Evolutionary conservation across 2,888 invertebrate species (phyloP), one percentile per base, ranked within the genome.

Genomic region (Phragmatobia fuliginosa): DNA sequence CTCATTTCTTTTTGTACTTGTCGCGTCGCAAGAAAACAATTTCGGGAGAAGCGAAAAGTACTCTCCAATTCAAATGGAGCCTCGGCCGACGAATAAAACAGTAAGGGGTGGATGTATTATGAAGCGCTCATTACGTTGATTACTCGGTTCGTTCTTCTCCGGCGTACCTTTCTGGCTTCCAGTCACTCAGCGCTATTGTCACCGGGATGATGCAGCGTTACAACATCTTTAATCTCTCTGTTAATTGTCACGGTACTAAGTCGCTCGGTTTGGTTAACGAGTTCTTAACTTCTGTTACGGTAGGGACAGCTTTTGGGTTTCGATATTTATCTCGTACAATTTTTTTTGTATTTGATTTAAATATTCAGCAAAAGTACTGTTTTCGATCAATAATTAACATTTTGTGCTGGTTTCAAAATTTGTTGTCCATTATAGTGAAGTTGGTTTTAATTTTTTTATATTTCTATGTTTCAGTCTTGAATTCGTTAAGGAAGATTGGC

Each of bases 221-320:
- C 87, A 82, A 86, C 87, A 89, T 91, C 86, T 88, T 36, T 88
- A 89, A 92, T 92, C 91, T 88, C 80, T 78, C 80, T 84, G 85
- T 86, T 92, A 92, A 93, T 92, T 90, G 91, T 91, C 85, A 84
- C 84, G 85, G 86, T 87, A 87, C 87, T 85, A 84, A 83, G 84
- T 83, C 83, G 82, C 85, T 73, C 81, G 83, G 84, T 87, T 84
- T 85, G 87, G 83, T 88, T 89, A 91, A 92, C 91, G 91, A 92
- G 86, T 90, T 90, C 90, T 90, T 91, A 90, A 91, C 85, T 90
- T 87, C 85, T 87, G 85, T 87, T 85, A 89, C 91, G 91, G 89
- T 89, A 80, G 80, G 83, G 80, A 74, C 75, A 61, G 78, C 72
- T 63, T 74, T 68, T 74, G 60, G 28, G 61, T 72, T 63, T 66